Base-by-base conservation (phyloP, 2,113 vertebrate genomes). In the Otolemur garnettii region DNA sequence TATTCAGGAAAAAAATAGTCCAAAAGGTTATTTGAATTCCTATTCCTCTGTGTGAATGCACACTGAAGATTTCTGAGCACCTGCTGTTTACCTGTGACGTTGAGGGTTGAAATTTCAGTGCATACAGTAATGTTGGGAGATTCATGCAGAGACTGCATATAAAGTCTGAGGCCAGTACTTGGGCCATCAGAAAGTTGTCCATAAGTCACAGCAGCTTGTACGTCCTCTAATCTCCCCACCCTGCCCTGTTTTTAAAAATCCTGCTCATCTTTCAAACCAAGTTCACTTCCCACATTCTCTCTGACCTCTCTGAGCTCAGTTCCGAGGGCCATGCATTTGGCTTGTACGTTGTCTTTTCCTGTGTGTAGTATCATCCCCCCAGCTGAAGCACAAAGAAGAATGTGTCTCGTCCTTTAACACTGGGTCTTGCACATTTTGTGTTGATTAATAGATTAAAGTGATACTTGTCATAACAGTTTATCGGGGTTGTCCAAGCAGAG, bases 401-500 rank as follows among this genome's bases (percentile, higher is more conserved):
- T 21, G 82, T 72, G n/a, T 26, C 92, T 66, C 87, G 91, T 94
- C 80, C 80, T 92, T 94, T 96, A 72, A 68, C 90, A 96, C 69
- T 57, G 22, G 57, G 81, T 80, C 93, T 81, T 84, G 57, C 84
- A 87, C 83, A 91, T 93, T 96, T 96, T 35, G 80, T 94, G 96
- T 95, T 97, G 97, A 97, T 97, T 96, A 97, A 97, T 97, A 81
- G 90, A 69, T 96, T 94, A 93, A 97, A 96, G 96, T 93, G 90
- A 94, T 95, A 84, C 95, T 95, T 97, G 96, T 98, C 97, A 96
- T 97, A 96, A 98, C 97, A 97, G 84, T 97, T 96, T 96, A 95
- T 90, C 24, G 2, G 60, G 60, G 64, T 92, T 97, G 96, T 97
- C 96, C 93, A 97, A 94, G 90, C 95, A 94, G 80, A 94, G 93